Percentiles rank a stretch among this genome's conserved stretches.
These are phyloP conservation scores for Cantharis rufa DNA, from an alignment of 2,888 invertebrate species.

Conservation along the genomic window DNA sequence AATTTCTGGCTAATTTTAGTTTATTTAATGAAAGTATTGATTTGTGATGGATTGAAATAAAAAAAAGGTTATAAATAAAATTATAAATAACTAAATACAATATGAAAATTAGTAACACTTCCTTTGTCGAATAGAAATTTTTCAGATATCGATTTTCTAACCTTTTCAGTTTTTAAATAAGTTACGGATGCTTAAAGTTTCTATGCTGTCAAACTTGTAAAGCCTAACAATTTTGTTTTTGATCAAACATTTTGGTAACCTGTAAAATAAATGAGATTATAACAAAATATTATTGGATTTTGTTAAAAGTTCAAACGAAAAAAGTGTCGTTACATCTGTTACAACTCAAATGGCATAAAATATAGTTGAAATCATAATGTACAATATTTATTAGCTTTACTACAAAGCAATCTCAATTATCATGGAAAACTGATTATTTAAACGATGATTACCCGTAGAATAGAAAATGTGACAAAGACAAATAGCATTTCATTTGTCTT, in stretches of 20 bases:
- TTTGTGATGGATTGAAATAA: too few relatives aligned
- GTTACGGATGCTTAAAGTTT: not conserved
- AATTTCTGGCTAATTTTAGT: too few relatives aligned
- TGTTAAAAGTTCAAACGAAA: not conserved
- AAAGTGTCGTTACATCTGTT: too few relatives aligned
- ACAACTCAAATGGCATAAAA: too few relatives aligned
- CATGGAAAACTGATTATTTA: not conserved
- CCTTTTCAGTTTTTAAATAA: not conserved
- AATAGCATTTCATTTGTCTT: too few relatives aligned
- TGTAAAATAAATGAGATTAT: not conserved
- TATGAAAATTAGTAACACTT: not conserved
- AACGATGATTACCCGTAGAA: not conserved
- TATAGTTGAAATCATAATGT: not conserved
- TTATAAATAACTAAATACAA: not conserved
- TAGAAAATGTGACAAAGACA: too few relatives aligned
- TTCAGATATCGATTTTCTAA: not conserved
- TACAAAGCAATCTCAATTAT: not conserved
- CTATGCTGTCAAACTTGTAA: not conserved
- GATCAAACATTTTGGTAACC: not conserved
- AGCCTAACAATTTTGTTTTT: not conserved
- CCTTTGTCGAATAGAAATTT: not conserved
- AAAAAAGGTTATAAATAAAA: too few relatives aligned
- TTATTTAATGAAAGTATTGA: too few relatives aligned
- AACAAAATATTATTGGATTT: not conserved
- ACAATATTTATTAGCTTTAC: not conserved